phyloP scores from a whole-genome alignment of 2,113 vertebrate genomes.

The Hyla sarda region DNA sequence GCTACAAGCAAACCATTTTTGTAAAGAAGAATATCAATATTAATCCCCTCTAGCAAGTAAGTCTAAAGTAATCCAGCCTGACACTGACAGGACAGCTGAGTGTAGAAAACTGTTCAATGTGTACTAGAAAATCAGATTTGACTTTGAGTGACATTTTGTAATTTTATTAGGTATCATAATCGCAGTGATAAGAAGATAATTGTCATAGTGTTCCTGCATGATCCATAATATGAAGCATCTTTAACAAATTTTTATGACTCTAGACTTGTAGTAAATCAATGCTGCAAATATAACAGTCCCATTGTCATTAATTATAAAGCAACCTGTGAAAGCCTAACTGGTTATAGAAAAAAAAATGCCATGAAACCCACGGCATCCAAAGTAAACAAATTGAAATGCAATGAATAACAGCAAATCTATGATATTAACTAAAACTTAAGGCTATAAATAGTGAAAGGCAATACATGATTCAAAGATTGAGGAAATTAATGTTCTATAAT shows the following conservation, averaged over 20 bases:
- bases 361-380: not conserved
- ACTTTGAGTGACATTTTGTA: constrained; percentile 17
- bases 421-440: constrained; percentile 37
- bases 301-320: constrained; percentile 43
- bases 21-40: not conserved
- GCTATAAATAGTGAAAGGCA: not conserved
- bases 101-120: not conserved
- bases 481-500: constrained; percentile 30
- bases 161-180: constrained; percentile 19
- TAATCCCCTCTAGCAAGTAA: not conserved
- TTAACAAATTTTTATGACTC: constrained; percentile 25
- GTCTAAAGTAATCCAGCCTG: not conserved
- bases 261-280: constrained; percentile 36
- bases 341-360: not conserved
- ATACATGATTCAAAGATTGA: not conserved
- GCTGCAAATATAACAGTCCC: constrained; percentile 30
- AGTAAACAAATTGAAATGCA: constrained; percentile 44
- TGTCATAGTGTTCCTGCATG: not conserved
- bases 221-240: constrained; percentile 27
- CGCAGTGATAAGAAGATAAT: constrained; percentile 1
- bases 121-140: not conserved
- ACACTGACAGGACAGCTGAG: not conserved
- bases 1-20: not conserved
- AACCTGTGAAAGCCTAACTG: constrained; percentile 22
- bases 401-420: constrained; percentile 31